Percentiles rank a stretch among this genome's conserved stretches.
Conservation (phyloP, 2,888 invertebrate species). For the Oeneis ivallda region DNA sequence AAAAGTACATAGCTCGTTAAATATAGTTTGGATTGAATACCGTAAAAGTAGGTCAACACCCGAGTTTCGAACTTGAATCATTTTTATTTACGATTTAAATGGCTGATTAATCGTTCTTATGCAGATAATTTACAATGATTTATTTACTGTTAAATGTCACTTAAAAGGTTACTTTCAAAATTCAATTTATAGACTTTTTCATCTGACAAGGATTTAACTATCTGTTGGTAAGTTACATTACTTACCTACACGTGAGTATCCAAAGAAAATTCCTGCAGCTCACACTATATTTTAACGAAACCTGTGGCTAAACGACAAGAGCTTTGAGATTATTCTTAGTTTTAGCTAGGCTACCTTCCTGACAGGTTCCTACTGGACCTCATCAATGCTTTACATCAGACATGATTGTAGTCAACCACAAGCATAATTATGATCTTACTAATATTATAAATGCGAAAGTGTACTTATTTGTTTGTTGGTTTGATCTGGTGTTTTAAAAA, state of each 20-base stretch:
- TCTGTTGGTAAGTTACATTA: no score
- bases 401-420: no score
- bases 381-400: no score
- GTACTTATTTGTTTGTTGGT: no score
- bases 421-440: no score
- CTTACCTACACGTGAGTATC: no score
- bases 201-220: not conserved
- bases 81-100: slow-evolving; percentile 38
- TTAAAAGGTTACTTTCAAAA: slow-evolving; percentile 38
- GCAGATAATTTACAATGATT: slow-evolving; percentile 28
- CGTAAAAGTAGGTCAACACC: slow-evolving; percentile 30
- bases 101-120: slow-evolving; percentile 38
- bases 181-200: slow-evolving; percentile 6
- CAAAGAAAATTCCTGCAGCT: not conserved
- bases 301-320: no score
- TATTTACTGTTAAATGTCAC: slow-evolving; percentile 29
- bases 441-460: no score
- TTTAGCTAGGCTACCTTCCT: no score
- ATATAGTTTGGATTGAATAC: slow-evolving; percentile 24
- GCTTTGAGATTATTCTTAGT: no score
- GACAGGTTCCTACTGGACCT: no score
- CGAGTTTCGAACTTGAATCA: slow-evolving; percentile 25
- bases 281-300: not conserved
- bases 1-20: slow-evolving; percentile 1
- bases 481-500: no score